phyloP scores from a whole-genome alignment of 2,797 vertebrate genomes.

The Spinus pinus region DNA sequence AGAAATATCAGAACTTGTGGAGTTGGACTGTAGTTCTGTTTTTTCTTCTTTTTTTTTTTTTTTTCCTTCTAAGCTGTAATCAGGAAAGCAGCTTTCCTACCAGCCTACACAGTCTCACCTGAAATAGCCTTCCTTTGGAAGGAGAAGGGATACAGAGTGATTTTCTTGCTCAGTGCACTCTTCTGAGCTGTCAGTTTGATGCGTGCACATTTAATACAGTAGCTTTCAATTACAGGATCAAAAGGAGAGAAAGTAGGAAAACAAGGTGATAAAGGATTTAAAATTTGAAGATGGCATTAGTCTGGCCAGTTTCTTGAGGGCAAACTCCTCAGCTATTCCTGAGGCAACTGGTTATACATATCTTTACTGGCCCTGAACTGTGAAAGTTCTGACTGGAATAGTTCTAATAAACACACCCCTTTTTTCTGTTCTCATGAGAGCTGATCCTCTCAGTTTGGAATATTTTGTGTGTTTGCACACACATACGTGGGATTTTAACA shows the following conservation, averaged over 20 bases:
- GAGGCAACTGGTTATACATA: rapidly evolving
- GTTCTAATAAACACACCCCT: not conserved
- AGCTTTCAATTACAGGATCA: not conserved
- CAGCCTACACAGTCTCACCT: not conserved
- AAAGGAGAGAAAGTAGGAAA: not conserved
- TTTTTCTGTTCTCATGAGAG: not conserved
- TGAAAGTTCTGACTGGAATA: not conserved
- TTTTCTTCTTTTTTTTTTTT: not conserved
- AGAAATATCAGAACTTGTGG: not conserved
- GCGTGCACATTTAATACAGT: not conserved
- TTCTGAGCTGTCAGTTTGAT: not conserved
- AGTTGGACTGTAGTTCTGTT: not conserved
- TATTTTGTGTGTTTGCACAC: not conserved
- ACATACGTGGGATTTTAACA: not conserved
- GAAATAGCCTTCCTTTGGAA: not conserved
- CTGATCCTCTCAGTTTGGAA: not conserved
- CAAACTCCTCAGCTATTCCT: not conserved
- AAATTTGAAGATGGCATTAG: not conserved
- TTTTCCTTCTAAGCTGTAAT: not conserved
- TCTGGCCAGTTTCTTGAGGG: not conserved
- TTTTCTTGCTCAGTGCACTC: not conserved
- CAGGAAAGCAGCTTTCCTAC: not conserved
- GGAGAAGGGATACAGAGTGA: not conserved
- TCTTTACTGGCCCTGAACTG: not conserved
- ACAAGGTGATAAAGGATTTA: not conserved